Conservation (phyloP, 2,888 invertebrate genomes). For the Nomada ruficornis region DNA sequence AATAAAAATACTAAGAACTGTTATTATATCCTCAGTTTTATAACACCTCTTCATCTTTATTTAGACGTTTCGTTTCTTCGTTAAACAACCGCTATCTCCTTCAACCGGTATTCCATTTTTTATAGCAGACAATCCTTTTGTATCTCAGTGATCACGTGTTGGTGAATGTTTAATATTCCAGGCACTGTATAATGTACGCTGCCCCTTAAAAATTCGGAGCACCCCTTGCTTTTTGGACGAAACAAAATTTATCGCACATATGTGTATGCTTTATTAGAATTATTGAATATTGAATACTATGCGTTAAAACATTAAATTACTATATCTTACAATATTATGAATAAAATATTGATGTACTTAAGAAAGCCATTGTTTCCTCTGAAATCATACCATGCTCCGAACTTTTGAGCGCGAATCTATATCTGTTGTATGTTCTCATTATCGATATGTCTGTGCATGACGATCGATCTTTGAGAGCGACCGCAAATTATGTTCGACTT, state of each 20-base stretch:
- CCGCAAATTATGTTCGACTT: conserved; percentile 78
- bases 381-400: too few species aligned
- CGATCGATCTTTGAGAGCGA: conserved; percentile 72
- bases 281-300: too few species aligned
- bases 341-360: too few species aligned
- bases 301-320: too few species aligned
- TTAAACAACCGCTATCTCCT: background rate
- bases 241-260: too few species aligned
- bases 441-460: conserved; percentile 48
- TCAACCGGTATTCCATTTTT: background rate
- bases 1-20: background rate
- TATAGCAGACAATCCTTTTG: background rate
- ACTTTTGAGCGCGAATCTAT: too few species aligned
- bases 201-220: too few species aligned
- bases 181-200: conserved; percentile 2
- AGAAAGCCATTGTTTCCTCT: too few species aligned
- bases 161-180: conserved; percentile 20
- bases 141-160: background rate
- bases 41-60: background rate
- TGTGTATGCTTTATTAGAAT: too few species aligned
- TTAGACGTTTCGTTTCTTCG: conserved; percentile 1
- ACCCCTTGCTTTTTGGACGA: too few species aligned
- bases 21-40: background rate
- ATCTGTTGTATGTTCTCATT: conserved; percentile 4
- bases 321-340: too few species aligned